Evolutionary conservation across 2,797 vertebrate species (phyloP), one percentile per base, ranked within the genome.

Genomic region (Eleutherodactylus coqui): DNA sequence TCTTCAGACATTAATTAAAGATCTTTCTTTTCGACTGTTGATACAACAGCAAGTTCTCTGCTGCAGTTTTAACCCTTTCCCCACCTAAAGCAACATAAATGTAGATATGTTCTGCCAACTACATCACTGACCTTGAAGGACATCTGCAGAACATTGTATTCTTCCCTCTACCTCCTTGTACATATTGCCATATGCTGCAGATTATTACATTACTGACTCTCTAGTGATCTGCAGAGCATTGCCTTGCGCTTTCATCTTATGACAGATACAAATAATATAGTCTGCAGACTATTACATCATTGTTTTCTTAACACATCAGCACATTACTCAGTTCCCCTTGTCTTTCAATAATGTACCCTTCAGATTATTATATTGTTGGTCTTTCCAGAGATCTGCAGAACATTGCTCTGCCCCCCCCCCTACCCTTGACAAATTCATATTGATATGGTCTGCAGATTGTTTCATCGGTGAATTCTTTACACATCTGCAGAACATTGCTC

Each of bases 1-100:
- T 79, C 69, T 58, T 17, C 43, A 82, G 69, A 51, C 60, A 0
- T 67, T 81, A 86, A 86, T 69, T 67, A 82, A n/a, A 19, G 41
- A 81, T 85, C 47, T 70, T 38, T 47, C 21, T 76, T 69, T 32
- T 38, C 41, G 13, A 7, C 41, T 19, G 16, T 45, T 43, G 70
- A 67, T 67, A 86, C 78, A 86, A 64, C 51, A 81, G 21, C 73
- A 51, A 75, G 27, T 49, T 64, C 21, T 72, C 64, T 7, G 3
- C 19, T 11, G 32, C 64, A 67, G 19, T 8, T 7, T 38, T 55
- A 47, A 84, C 41, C 47, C 58, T 14, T 51, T 10, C 6, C 49
- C 58, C 24, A 9, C 14, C 45, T 32, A 21, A 45, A 49, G 43
- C 16, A 29, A 32, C 7, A 32, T 6, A 51, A 1, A 11, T 13